Base-by-base conservation (phyloP, 2,113 vertebrate genomes). In the Eulemur macaco region DNA sequence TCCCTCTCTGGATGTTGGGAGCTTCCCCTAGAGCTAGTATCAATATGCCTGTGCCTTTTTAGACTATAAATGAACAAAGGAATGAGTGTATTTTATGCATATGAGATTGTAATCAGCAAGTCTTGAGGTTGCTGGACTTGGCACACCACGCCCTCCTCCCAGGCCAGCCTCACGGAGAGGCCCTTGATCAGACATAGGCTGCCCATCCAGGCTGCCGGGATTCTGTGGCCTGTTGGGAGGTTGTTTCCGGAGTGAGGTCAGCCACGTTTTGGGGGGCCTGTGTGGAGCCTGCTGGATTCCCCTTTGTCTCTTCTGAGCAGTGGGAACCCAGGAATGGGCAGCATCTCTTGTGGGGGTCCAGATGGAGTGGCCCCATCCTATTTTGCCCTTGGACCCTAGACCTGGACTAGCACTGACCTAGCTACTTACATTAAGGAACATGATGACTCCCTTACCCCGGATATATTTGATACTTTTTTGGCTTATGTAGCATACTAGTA, bases 391-490 rank as follows among this genome's bases (percentile, higher is more conserved):
- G 17, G n/a, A 52, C 8, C 29, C 52, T 86, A 14, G 82, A 54
- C 50, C 54, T 73, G 7, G 52, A 13, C 69, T 78, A 56, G 37
- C 31, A 60, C 68, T 68, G 58, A 92, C 39, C 47, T 6, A 34
- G n/a, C 39, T 29, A 47, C 5, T 68, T 47, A 45, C 4, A 2
- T 50, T 69, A 63, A 21, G 76, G 31, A 52, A n/a, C 56, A 12
- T 39, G 31, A 6, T 3, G 14, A 11, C 37, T 29, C 18, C 50
- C 0, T n/a, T 6, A 6, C 14, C 45, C 31, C 14, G 18, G 15
- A 39, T 39, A 45, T 68, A 89, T 31, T 66, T 84, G 42, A 80
- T 89, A 47, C 31, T 74, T 90, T 60, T 60, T 89, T 77, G 17
- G 45, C 34, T 47, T 66, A 6, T 63, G 11, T 80, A 39, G 60